These are phyloP conservation scores for Cladopsammia gracilis DNA, from an alignment of 64 coral and sea anemone genomes.

Conservation along the genomic window DNA sequence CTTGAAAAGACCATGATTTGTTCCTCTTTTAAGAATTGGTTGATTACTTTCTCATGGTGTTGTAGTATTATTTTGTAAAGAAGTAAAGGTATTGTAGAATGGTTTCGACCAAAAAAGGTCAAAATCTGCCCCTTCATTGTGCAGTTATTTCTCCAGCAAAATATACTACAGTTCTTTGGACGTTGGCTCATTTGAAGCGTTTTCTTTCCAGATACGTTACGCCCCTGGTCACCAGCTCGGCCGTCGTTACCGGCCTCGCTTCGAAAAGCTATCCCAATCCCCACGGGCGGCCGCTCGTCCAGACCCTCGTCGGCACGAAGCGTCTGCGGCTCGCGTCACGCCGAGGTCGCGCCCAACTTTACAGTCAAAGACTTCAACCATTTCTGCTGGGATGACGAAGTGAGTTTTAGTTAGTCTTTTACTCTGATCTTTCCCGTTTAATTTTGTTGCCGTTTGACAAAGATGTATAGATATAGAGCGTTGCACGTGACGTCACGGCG, in stretches of 20 bases:
- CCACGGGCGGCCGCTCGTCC: constrained; percentile 39
- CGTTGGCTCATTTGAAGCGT: no score
- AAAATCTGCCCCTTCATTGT: no score
- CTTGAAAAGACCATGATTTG: no score
- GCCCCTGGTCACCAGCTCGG: constrained; percentile 36
- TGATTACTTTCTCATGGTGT: no score
- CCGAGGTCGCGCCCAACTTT: constrained; percentile 48
- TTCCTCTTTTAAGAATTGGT: no score
- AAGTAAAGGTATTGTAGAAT: no score
- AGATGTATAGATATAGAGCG: neutral
- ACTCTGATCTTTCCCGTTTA: neutral
- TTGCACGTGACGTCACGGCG: neutral
- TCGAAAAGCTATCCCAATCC: constrained; percentile 48
- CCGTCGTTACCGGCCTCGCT: neutral
- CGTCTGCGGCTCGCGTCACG: neutral
- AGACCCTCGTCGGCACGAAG: constrained; percentile 80
- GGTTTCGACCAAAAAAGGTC: no score
- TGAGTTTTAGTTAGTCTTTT: neutral
- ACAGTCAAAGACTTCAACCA: constrained; percentile 77
- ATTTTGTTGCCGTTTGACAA: neutral
- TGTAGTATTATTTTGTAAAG: no score
- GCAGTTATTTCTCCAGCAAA: no score
- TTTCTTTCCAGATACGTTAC: constrained; percentile 6
- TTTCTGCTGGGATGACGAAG: constrained; percentile 82
- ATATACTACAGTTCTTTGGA: no score